Conservation (phyloP, 2,888 invertebrate species). For the Hirudinaria manillensis region DNA sequence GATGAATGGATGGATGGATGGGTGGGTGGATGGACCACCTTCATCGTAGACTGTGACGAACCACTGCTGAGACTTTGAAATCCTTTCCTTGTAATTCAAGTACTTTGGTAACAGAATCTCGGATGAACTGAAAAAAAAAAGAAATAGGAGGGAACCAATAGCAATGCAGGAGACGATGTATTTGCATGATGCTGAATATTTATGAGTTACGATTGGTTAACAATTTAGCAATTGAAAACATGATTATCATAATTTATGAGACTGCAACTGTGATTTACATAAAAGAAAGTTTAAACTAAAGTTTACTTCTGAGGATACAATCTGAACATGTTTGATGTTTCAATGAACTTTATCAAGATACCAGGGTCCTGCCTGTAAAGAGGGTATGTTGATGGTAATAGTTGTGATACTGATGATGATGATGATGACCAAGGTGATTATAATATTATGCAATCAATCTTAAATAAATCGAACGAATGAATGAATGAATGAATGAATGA, state of each 20-base stretch:
- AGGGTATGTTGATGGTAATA: background rate
- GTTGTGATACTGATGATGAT: background rate
- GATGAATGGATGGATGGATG: background rate
- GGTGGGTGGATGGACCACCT: background rate
- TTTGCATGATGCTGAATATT: too few relatives aligned
- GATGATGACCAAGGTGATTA: background rate
- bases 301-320: background rate
- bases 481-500: background rate
- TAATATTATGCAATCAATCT: background rate
- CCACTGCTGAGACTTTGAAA: background rate
- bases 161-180: too few relatives aligned
- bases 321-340: conserved; percentile 9
- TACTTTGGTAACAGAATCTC: background rate
- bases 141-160: too few relatives aligned
- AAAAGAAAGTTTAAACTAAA: background rate
- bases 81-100: background rate
- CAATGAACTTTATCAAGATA: background rate
- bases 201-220: background rate
- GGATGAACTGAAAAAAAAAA: background rate
- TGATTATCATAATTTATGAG: conserved; percentile 1
- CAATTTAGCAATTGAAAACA: background rate
- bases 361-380: background rate
- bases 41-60: background rate
- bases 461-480: background rate
- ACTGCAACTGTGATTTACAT: background rate